Evolutionary conservation across 2,113 vertebrate species (phyloP).

Genomic region (Polypterus bichir): DNA sequence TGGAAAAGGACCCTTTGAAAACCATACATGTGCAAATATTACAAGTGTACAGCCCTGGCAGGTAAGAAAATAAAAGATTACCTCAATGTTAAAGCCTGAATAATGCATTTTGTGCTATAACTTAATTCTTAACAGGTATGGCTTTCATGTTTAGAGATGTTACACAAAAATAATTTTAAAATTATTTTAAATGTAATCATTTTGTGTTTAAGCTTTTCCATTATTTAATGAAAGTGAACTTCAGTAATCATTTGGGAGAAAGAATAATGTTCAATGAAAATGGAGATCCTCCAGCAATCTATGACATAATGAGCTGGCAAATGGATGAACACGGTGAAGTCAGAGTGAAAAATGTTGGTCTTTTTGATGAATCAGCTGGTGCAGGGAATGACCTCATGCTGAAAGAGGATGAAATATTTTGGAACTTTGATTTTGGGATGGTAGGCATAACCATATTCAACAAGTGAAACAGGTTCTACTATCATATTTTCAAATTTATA

Average conservation of each 20-base stretch:
- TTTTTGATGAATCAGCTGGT: neutral
- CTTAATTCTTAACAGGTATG: too few species aligned
- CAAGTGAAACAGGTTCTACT: too few species aligned
- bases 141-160: too few species aligned
- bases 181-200: too few species aligned
- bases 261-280: slow-evolving; percentile 3
- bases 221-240: slow-evolving; percentile 2
- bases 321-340: neutral
- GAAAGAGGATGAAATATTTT: slow-evolving; percentile 5
- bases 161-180: too few species aligned
- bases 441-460: neutral
- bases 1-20: neutral
- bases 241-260: neutral
- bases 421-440: neutral
- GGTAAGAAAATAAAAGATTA: neutral
- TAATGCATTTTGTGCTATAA: too few species aligned
- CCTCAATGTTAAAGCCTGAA: too few species aligned
- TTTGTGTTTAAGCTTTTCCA: neutral
- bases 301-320: neutral
- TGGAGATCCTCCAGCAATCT: neutral
- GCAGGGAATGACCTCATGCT: neutral
- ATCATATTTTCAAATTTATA: too few species aligned
- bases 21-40: slow-evolving; percentile 2
- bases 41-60: slow-evolving; percentile 9
- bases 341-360: neutral